Evolutionary conservation across 2,113 vertebrate species (phyloP), one percentile per base, ranked within the genome.

Genomic region (Noctilio leporinus): DNA sequence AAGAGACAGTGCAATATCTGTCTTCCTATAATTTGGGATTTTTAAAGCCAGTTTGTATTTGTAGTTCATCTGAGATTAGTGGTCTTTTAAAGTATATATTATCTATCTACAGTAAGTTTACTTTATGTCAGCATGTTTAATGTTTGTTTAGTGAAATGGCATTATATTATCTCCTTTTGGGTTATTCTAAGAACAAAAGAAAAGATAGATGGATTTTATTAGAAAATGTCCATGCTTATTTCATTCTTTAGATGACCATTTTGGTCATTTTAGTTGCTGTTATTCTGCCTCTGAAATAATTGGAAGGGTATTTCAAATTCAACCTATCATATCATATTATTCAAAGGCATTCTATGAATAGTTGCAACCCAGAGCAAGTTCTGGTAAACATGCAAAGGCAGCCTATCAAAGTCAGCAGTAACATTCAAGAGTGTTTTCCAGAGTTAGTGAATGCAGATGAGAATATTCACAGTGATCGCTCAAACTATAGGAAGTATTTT

Each of bases 311-410:
- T 96, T 98, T 96, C 14, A 30, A 94, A 72, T 96, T 84, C 91
- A 96, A 96, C 96, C 93, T 98, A 92, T 96, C 94, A 77, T 98
- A 92, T 96, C 94, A 77, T 78, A 95, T 98, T 97, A 97, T 97
- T 95, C 94, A 97, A 98, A 96, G 96, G 64, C 89, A 84, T 97
- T 97, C 96, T 97, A 92, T 97, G 86, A 98, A 98, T 97, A 98
- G 96, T 95, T 93, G 77, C 93, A 96, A 97, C 85, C 62, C 89
- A 97, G 59, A 81, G 35, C 73, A 95, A 69, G 87, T 95, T 97
- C 97, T 97, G 96, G 94, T 95, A 95, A 97, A 96, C 93, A 97
- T 57, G 84, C 75, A 94, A 96, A 97, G 89, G 65, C 96, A 96
- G 78, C 95, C 92, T 93, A 98, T 98, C 97, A 96, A 98, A 97